These are phyloP conservation scores for Solea solea DNA, from an alignment of 2,113 vertebrate genomes.

Conservation along the genomic window DNA sequence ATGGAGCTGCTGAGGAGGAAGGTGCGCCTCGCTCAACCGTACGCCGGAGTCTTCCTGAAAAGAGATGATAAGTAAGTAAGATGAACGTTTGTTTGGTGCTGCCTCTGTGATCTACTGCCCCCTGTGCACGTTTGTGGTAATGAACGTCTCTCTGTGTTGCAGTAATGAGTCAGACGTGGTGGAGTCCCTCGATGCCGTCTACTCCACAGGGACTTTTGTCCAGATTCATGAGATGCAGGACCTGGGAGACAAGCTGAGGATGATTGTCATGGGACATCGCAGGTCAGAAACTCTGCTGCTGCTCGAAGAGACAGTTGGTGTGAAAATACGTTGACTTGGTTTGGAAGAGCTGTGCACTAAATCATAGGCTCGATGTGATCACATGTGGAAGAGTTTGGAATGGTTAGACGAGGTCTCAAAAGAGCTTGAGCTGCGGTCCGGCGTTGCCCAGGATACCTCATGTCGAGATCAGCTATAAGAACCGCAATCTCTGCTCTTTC, in stretches of 20 bases:
- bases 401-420: too few relatives aligned
- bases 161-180: constrained; percentile 95
- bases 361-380: too few relatives aligned
- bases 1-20: constrained; percentile 95
- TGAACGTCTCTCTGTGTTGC: constrained; percentile 17
- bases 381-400: too few relatives aligned
- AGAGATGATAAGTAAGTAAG: constrained; percentile 91
- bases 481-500: constrained; percentile 1
- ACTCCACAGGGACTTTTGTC: constrained; percentile 94
- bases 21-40: constrained; percentile 94
- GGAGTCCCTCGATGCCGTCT: constrained; percentile 90
- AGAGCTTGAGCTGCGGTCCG: too few relatives aligned
- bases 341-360: too few relatives aligned
- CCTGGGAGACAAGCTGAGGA: constrained; percentile 95
- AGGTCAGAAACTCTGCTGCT: constrained; percentile 31
- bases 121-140: not conserved
- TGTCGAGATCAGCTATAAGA: not conserved
- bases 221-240: constrained; percentile 99
- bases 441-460: not conserved
- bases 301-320: not conserved
- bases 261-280: constrained; percentile 97
- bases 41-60: constrained; percentile 95
- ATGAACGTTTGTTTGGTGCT: not conserved
- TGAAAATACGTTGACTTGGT: too few relatives aligned
- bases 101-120: not conserved